Base-by-base conservation (phyloP, 2,797 vertebrate species). In the Scomberomorus guttatus region DNA sequence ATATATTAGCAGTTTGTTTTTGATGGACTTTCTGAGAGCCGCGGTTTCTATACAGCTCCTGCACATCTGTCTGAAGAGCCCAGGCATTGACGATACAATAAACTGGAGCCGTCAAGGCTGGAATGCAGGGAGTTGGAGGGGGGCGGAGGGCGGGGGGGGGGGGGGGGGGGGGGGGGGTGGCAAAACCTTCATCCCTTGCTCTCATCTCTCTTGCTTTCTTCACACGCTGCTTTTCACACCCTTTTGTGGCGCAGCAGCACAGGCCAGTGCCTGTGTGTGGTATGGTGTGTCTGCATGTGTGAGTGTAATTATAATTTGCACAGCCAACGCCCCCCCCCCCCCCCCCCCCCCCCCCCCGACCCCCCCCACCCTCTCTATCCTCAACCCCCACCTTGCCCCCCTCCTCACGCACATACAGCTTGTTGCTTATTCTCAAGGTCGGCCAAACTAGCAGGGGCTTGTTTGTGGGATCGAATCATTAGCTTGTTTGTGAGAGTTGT, bases 351-450 rank as follows among this genome's bases (percentile, higher is more conserved):
- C 8, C 37, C 37, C 2, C 3, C 10, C 37, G 3, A 10, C 10
- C 10, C 2, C 8, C 34, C 0, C 34, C 2, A 1, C 34, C 0
- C 11, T 37, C 37, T 6, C 2, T 3, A 10, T 12, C 2, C 11
- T 8, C 37, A 11, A 9, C 34, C 10, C 34, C 34, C 8, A 9
- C 34, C 34, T 9, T 9, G 27, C 7, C 34, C 34, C 7, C 34
- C 34, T 5, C 75, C 24, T 73, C 79, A 37, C 37, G 11, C 37
- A 37, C 37, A 37, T 8, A 37, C 75, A 56, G 73, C 89, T 84
- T 57, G 61, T 87, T 81, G 83, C 70, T 88, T 78, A 63, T 87
- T 46, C 79, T 90, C 86, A 91, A 93, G 92, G 92, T 92, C 81
- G 65, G 60, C 62, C 56, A 50, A 86, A 71, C 71, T 51, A 72